Base-by-base conservation (phyloP, 1,140 invertebrate species). In the Kradibia gibbosae region DNA sequence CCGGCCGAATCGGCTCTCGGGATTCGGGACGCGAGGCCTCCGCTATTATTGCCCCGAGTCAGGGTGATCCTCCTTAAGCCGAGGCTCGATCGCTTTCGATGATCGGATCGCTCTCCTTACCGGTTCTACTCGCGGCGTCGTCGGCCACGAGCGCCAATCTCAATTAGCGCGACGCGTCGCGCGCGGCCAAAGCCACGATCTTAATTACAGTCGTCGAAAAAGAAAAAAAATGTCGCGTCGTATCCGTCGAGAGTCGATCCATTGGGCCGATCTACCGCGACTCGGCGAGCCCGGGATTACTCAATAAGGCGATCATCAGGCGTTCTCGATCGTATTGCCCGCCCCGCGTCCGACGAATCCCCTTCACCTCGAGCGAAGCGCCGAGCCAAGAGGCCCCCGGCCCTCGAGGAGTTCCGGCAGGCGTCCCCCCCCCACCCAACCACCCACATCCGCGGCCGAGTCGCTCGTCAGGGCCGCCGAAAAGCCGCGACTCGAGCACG, bases 171-270 rank as follows among this genome's bases (percentile, higher is more conserved):
- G 62, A 67, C 10, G 62, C 17, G 62, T 65, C 20, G 34, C 34
- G 62, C 34, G 20, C 15, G 17, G 15, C 4, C 20, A 36, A 17
- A 20, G 60, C 11, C 17, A 39, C 34, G 48, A 55, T 57, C 50
- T 57, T 75, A 60, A 57, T 74, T 55, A 39, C 31, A 50, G 31
- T 22, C 7, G 31, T n/a, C 57, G 31, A 31, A 11, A 74, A 74
- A 36, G 57, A 22, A 31, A 11, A 74, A 74, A 36, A 74, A 22
- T 20, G 72, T 13, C 62, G 3, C 22, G 13, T n/a, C 15, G 10
- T 36, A 65, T 65, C 62, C 36, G 62, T 22, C 62, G 31, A 3
- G 15, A 22, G 28, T 28, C 22, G n/a, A n/a, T n/a, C n/a, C n/a
- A 65, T 65, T 65, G n/a, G 25, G 22, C 62, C 5, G n/a, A 67